These are phyloP conservation scores for Platypus cylindrus DNA, from an alignment of 2,888 invertebrate species.

Conservation along the genomic window DNA sequence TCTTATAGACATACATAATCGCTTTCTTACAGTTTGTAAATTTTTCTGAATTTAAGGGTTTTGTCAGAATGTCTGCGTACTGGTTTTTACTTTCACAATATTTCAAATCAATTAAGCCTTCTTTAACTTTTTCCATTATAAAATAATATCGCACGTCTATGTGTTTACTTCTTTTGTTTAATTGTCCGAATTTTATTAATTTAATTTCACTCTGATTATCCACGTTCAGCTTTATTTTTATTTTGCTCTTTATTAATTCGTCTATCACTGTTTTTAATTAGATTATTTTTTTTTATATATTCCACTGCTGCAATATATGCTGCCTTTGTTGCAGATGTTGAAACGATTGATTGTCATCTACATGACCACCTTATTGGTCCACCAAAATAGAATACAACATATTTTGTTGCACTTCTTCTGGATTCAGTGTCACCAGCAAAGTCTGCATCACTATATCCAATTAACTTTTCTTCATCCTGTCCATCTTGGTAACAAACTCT, in stretches of 20 bases:
- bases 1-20: background rate
- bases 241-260: background rate
- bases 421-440: slow-evolving; percentile 16
- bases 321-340: slow-evolving; percentile 20
- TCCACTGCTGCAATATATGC: slow-evolving; percentile 17
- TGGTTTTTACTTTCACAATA: slow-evolving; percentile 10
- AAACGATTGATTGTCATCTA: slow-evolving; percentile 19
- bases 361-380: slow-evolving; percentile 21
- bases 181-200: slow-evolving; percentile 9
- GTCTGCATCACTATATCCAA: slow-evolving; percentile 12
- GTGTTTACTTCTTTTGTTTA: slow-evolving; percentile 13
- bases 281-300: background rate
- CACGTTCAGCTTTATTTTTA: slow-evolving; percentile 6
- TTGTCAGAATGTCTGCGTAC: slow-evolving; percentile 14
- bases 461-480: slow-evolving; percentile 2
- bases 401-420: slow-evolving; percentile 17
- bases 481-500: slow-evolving; percentile 2
- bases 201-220: slow-evolving; percentile 15
- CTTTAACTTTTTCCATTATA: slow-evolving; percentile 11
- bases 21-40: slow-evolving; percentile 1
- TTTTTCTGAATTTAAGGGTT: slow-evolving; percentile 8
- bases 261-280: slow-evolving; percentile 2
- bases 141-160: slow-evolving; percentile 14
- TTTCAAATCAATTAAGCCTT: slow-evolving; percentile 8
- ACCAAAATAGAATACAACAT: slow-evolving; percentile 14